These are phyloP conservation scores for Zoanthus sansibaricus DNA, from an alignment of 92 coral and sea anemone genomes.

Conservation along the genomic window DNA sequence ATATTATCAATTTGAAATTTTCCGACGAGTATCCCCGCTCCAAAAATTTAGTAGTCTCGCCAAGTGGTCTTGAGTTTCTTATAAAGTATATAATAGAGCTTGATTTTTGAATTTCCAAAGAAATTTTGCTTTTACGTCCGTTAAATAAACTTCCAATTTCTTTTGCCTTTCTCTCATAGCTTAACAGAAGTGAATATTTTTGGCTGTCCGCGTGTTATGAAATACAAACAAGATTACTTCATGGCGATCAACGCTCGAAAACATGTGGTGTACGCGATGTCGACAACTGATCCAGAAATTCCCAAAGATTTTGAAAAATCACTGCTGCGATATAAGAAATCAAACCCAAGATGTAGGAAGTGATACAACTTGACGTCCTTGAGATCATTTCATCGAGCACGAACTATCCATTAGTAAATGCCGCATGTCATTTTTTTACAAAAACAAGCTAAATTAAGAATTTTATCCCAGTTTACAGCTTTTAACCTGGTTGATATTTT, in stretches of 20 bases:
- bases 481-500: too few relatives aligned
- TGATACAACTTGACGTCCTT: background rate
- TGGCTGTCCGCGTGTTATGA: background rate
- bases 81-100: too few relatives aligned
- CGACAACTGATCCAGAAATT: background rate
- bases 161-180: background rate
- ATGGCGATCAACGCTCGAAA: background rate
- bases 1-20: too few relatives aligned
- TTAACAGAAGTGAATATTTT: background rate
- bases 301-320: background rate
- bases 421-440: too few relatives aligned
- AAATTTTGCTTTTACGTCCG: too few relatives aligned
- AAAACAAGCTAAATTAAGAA: too few relatives aligned
- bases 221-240: background rate
- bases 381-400: background rate
- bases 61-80: too few relatives aligned
- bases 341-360: background rate
- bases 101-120: too few relatives aligned
- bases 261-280: background rate
- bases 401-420: background rate
- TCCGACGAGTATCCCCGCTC: too few relatives aligned
- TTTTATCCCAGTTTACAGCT: too few relatives aligned
- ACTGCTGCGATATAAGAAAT: background rate
- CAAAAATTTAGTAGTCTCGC: too few relatives aligned
- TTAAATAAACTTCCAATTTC: background rate